These are phyloP conservation scores for Muscicapa striata DNA, from an alignment of 2,797 vertebrate genomes.

Conservation along the genomic window DNA sequence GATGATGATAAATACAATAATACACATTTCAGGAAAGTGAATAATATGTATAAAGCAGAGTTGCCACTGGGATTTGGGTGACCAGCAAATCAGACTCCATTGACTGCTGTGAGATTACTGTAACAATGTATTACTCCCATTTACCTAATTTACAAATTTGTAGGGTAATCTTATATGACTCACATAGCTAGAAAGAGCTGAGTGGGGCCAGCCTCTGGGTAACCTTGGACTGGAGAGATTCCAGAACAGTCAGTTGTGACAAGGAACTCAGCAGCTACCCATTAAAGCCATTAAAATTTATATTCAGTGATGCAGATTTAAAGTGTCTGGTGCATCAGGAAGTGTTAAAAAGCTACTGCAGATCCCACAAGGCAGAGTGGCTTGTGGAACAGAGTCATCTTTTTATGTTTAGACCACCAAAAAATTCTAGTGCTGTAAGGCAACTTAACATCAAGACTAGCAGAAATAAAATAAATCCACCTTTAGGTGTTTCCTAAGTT, in stretches of 20 bases:
- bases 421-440: background rate
- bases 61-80: background rate
- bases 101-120: background rate
- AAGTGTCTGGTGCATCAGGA: background rate
- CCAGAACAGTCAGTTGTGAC: background rate
- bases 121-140: background rate
- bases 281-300: background rate
- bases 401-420: background rate
- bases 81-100: background rate
- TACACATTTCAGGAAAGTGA: background rate
- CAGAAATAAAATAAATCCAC: conserved; percentile 70
- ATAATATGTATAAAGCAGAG: background rate
- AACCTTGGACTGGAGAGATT: background rate
- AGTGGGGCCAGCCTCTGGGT: background rate
- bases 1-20: background rate
- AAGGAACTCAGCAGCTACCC: background rate
- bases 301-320: background rate
- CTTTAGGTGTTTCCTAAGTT: conserved; percentile 86
- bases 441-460: background rate
- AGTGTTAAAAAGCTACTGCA: background rate
- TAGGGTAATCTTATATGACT: background rate
- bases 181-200: background rate
- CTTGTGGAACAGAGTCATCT: background rate
- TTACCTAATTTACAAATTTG: background rate
- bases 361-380: background rate